Percentiles rank a stretch among this genome's conserved stretches.
Evolutionary conservation across 2,113 vertebrate genomes (phyloP).

Genomic region (Protomyctophum bolini): DNA sequence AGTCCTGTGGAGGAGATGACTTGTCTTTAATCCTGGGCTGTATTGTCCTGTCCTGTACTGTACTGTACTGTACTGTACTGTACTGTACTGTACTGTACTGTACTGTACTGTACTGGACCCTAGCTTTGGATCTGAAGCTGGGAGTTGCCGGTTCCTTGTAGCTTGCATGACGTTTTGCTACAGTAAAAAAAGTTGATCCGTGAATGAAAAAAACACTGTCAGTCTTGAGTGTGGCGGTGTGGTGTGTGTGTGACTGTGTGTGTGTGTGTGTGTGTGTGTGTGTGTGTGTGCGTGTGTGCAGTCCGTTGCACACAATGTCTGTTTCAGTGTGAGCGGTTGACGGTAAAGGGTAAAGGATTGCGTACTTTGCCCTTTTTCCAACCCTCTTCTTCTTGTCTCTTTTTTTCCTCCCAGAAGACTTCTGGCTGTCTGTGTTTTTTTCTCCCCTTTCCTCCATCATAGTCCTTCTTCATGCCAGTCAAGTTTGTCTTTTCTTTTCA

Average conservation of each 20-base stretch:
- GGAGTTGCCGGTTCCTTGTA: slow-evolving; percentile 38
- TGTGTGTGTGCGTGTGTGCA: slow-evolving; percentile 15
- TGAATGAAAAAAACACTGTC: slow-evolving; percentile 15
- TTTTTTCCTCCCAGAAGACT: slow-evolving; percentile 34
- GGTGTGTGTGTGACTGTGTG: slow-evolving; percentile 41
- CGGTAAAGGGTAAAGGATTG: slow-evolving; percentile 53
- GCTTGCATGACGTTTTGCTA: slow-evolving; percentile 53
- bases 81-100: slow-evolving; percentile 9
- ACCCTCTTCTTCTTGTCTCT: slow-evolving; percentile 32
- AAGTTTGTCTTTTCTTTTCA: slow-evolving; percentile 30
- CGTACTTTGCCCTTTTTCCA: slow-evolving; percentile 59
- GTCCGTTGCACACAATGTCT: not conserved
- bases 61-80: slow-evolving; percentile 4
- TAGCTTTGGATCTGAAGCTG: slow-evolving; percentile 35
- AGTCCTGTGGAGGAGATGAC: too few species aligned
- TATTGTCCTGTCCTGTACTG: not conserved
- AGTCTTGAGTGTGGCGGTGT: slow-evolving; percentile 17
- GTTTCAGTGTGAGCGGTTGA: slow-evolving; percentile 25
- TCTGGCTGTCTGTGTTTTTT: slow-evolving; percentile 17
- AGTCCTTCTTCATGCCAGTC: slow-evolving; percentile 56
- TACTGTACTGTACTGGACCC: not conserved
- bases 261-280: slow-evolving; percentile 28
- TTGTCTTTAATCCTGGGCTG: too few species aligned
- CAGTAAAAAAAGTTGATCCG: slow-evolving; percentile 12
- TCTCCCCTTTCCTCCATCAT: slow-evolving; percentile 35